phyloP scores from a whole-genome alignment of 2,888 invertebrate genomes.

The Lomographa bimaculata region DNA sequence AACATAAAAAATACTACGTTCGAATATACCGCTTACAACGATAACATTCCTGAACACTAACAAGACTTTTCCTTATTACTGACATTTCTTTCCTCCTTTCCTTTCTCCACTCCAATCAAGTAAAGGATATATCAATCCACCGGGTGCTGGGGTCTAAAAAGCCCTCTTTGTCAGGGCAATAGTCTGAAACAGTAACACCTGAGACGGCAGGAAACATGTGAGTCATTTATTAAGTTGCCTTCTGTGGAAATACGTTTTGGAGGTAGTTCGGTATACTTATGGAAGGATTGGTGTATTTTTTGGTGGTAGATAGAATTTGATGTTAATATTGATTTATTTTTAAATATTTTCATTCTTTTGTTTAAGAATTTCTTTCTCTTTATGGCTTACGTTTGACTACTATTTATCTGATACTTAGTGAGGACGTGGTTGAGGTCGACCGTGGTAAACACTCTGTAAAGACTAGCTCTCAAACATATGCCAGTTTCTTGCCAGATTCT shows the following conservation, averaged over 20 bases:
- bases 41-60: too few relatives aligned
- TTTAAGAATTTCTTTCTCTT: too few relatives aligned
- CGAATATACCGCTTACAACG: too few relatives aligned
- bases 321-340: too few relatives aligned
- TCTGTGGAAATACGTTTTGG: slow-evolving; percentile 6
- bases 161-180: slow-evolving; percentile 58
- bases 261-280: slow-evolving; percentile 5
- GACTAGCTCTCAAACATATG: too few relatives aligned
- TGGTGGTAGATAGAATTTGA: background rate
- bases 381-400: too few relatives aligned
- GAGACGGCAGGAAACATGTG: slow-evolving; percentile 52
- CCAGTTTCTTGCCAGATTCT: too few relatives aligned
- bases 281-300: slow-evolving; percentile 5
- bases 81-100: slow-evolving; percentile 6
- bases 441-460: too few relatives aligned
- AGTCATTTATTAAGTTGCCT: slow-evolving; percentile 55
- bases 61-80: slow-evolving; percentile 7
- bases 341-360: too few relatives aligned
- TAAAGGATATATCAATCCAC: slow-evolving; percentile 38
- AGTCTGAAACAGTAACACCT: slow-evolving; percentile 59
- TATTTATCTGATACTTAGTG: too few relatives aligned
- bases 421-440: too few relatives aligned
- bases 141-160: slow-evolving; percentile 21
- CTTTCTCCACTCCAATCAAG: slow-evolving; percentile 27
- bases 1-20: too few relatives aligned